Evolutionary conservation across 2,888 invertebrate genomes (phyloP), one percentile per base, ranked within the genome.

Genomic region (Caprella mutica): DNA sequence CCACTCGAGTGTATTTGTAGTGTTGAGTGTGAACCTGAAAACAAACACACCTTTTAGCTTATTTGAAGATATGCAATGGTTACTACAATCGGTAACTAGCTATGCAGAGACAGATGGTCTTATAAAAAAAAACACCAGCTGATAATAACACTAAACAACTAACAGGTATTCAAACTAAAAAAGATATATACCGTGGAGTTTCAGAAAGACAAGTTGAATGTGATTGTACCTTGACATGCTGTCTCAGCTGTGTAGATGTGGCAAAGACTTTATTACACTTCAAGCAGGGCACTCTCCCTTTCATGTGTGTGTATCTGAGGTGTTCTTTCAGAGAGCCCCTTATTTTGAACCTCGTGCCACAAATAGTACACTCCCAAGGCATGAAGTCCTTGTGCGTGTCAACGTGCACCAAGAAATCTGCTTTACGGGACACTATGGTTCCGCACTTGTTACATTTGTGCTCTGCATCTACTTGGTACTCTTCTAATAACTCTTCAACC

Each of bases 281-380:
- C 42, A 64, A 50, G 52, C 64, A 64, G 5, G 64, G 64, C 35
- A 64, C 64, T 1, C 64, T 52, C 35, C 64, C 64, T 38, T 64
- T 64, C 64, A 64, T 64, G 53, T 64, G 64, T 5, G 64, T 64
- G 42, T 64, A 64, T n/a, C 64, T 52, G 23, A 64, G 53, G 55
- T 64, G 64, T 43, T 64, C 64, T 58, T 64, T 64, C 17, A 64
- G 55, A 24, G 64, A 64, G 14, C 64, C 64, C 29, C 64, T 50
- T 24, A 64, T 64, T 50, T 64, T 64, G 58, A 64, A 64, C 29
- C 64, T 46, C 12, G 64, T 58, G 42, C 64, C 64, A 30, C 64
- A 64, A 33, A 64, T 64, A 38, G 64, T 64, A 39, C 64, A 64
- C 53, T 64, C 64, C 64, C 64, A 64, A 8, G 64, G 64, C 64